These are phyloP conservation scores for Denticeps clupeoides DNA, from an alignment of 2,797 vertebrate species.

Conservation along the genomic window DNA sequence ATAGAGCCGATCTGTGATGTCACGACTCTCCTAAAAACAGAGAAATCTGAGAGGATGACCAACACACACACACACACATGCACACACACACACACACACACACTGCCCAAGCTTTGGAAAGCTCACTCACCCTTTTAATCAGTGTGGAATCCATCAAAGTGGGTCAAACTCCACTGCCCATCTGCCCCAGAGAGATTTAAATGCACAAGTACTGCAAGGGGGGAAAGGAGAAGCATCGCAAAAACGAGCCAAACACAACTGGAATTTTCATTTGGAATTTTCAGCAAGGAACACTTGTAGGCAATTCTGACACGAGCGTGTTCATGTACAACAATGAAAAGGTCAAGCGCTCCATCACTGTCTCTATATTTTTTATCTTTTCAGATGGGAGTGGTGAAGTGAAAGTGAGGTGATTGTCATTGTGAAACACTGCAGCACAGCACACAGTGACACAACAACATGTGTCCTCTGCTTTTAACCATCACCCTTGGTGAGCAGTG, in stretches of 20 bases:
- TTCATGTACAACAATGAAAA: slow-evolving; percentile 26
- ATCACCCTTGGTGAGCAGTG: too few species aligned
- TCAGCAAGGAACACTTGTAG: slow-evolving; percentile 20
- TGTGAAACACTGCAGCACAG: too few species aligned
- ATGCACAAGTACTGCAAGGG: slow-evolving; percentile 50
- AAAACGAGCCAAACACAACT: slow-evolving; percentile 5
- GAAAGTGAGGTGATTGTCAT: too few species aligned
- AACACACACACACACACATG: neutral
- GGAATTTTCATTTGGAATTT: slow-evolving; percentile 11
- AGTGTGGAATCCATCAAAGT: slow-evolving; percentile 67
- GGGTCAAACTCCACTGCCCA: slow-evolving; percentile 65
- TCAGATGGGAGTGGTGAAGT: too few species aligned
- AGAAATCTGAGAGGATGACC: too few species aligned
- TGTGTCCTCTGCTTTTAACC: too few species aligned
- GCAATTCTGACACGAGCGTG: slow-evolving; percentile 22
- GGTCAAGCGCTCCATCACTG: slow-evolving; percentile 31
- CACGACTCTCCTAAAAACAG: too few species aligned
- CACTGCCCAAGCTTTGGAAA: slow-evolving; percentile 47
- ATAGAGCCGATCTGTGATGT: too few species aligned
- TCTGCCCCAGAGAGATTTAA: slow-evolving; percentile 61
- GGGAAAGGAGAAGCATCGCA: neutral
- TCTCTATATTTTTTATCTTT: too few species aligned
- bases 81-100: too few species aligned
- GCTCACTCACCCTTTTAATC: slow-evolving; percentile 66
- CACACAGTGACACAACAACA: too few species aligned